Base-by-base conservation (phyloP, 2,888 invertebrate genomes). In the Apodemia duryi region DNA sequence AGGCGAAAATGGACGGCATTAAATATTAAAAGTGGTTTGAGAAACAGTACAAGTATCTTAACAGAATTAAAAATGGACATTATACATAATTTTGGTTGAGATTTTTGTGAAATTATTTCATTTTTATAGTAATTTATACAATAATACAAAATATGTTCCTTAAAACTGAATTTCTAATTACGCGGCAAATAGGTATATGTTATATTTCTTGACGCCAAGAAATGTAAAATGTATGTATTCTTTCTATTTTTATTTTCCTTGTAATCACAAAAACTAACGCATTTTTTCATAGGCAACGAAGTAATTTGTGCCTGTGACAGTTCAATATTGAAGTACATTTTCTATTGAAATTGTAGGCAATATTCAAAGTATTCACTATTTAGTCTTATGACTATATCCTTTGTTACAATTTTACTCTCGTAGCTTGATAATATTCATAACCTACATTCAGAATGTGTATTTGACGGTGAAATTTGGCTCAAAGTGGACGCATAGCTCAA, bases 261-360 rank as follows among this genome's bases (percentile, higher is more conserved):
- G 46, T 46, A 46, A 46, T 52, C 52, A 52, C 28, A 28, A 5
- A 10, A 52, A 28, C 52, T 54, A 54, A 29, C 11, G 52, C 52
- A 29, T 54, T 54, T 29, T 54, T 54, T 54, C 21, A 29, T 10
- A 54, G 9, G 6, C 52, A 52, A 52, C 28, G 7, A 28, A 38
- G 9, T 38, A 9, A 38, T 11, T 28, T 29, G 52, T 54, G 52
- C 52, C 52, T 3, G 29, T 54, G 52, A 54, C 52, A 54, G 52
- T 54, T 54, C 52, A 54, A 54, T 54, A 54, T 54, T 54, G 28
- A 54, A 46, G 46, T 13, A 54, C 52, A 52, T 0, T 52, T 54
- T 54, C 52, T 28, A 29, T 54, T 54, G 52, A 54, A 54, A 54
- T 28, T 29, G 28, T 29, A 28, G 52, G 52, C 11, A 54, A 54